Percentiles rank a stretch among this genome's conserved stretches.
These are phyloP conservation scores for Drosophila subquinaria DNA, from an alignment of 2,888 invertebrate genomes.

Conservation along the genomic window DNA sequence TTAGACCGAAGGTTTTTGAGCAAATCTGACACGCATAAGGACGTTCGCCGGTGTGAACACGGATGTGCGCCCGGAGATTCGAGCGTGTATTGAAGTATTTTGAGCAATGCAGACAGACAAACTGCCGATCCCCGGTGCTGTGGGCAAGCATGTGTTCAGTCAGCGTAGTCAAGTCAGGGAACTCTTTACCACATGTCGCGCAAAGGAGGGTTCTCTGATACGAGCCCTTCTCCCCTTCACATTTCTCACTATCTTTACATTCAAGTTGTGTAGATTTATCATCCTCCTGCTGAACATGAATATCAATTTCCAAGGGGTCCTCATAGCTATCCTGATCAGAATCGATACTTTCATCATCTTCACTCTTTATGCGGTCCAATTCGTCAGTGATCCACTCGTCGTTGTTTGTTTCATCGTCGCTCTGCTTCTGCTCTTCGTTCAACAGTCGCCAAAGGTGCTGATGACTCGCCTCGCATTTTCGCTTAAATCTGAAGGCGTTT, in stretches of 20 bases:
- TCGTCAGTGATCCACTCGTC: not conserved
- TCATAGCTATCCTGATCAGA: not conserved
- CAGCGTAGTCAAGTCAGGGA: not conserved
- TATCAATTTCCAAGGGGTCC: not conserved
- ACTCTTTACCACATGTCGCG: not conserved
- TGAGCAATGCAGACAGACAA: slow-evolving; percentile 45
- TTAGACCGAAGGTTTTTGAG: slow-evolving; percentile 30
- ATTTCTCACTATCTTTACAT: not conserved
- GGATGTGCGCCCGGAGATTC: not conserved
- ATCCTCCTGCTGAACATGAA: not conserved
- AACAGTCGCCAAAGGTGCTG: slow-evolving; percentile 8
- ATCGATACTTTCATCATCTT: not conserved
- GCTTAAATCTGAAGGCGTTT: slow-evolving; percentile 51
- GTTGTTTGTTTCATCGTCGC: not conserved
- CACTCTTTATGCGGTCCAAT: not conserved
- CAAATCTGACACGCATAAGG: not conserved
- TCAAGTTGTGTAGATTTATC: not conserved
- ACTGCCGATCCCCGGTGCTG: slow-evolving; percentile 20
- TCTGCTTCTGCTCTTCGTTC: not conserved
- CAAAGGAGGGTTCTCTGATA: not conserved
- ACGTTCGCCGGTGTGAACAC: not conserved
- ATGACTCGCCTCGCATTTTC: slow-evolving; percentile 46
- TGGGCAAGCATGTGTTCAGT: not conserved
- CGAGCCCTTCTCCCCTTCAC: not conserved
- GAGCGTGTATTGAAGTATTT: not conserved